Conservation (phyloP, 2,888 invertebrate genomes). For the Ochropleura plecta region DNA sequence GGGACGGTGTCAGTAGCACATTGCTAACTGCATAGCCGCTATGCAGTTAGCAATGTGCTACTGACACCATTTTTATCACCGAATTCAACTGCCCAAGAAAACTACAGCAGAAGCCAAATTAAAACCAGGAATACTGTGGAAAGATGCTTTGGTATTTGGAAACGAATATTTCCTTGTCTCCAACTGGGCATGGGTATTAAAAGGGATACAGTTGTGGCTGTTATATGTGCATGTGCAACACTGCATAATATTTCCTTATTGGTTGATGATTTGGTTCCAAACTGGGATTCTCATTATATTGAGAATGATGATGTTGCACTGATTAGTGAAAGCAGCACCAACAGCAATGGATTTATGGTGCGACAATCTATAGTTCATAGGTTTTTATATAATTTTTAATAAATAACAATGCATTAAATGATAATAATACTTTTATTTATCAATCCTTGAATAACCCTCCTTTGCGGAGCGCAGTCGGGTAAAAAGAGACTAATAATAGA, state of each 20-base stretch:
- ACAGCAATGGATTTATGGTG: constrained; percentile 8
- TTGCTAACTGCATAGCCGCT: too few relatives aligned
- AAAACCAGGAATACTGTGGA: constrained; percentile 58
- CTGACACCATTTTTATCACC: constrained; percentile 38
- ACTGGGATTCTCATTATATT: constrained; percentile 3
- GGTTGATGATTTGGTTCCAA: constrained; percentile 23
- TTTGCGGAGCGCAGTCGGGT: too few relatives aligned
- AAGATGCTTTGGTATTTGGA: constrained; percentile 55
- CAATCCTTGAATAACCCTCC: too few relatives aligned
- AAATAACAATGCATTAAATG: constrained; percentile 10
- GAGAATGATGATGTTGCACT: constrained; percentile 1
- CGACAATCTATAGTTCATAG: constrained; percentile 19
- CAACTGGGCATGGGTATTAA: constrained; percentile 33
- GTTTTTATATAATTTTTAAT: not conserved
- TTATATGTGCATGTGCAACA: constrained; percentile 36
- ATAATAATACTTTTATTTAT: constrained; percentile 17
- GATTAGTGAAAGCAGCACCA: constrained; percentile 1
- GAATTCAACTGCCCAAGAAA: constrained; percentile 30
- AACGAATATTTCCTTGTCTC: constrained; percentile 36
- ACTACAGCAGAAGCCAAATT: constrained; percentile 52
- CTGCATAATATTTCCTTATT: constrained; percentile 25
- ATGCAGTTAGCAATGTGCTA: constrained; percentile 45
- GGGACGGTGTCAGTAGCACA: too few relatives aligned
- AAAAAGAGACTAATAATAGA: not conserved
- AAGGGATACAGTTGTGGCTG: constrained; percentile 16